A percentile compares a stretch with the other conserved stretches of the same genome.
These are phyloP conservation scores for Temnothorax curvispinosus DNA, from an alignment of 1,140 invertebrate genomes.

Conservation along the genomic window DNA sequence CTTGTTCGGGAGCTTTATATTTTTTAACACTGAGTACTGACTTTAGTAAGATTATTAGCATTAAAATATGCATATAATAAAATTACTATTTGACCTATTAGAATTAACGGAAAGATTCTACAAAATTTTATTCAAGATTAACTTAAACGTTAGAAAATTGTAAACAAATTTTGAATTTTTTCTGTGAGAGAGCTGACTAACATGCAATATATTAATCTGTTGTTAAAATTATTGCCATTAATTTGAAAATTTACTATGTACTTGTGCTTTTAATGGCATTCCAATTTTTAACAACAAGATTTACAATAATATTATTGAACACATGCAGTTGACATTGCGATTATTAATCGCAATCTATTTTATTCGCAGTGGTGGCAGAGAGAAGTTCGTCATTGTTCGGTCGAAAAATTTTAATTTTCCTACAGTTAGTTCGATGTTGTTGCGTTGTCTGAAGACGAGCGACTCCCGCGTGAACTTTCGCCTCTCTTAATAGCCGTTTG, in stretches of 20 bases:
- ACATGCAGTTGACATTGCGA: neutral
- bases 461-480: slow-evolving; percentile 40
- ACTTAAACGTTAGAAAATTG: neutral
- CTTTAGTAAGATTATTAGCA: neutral
- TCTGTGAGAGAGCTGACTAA: neutral
- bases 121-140: neutral
- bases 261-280: neutral
- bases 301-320: neutral
- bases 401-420: slow-evolving; percentile 30
- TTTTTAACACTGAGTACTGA: neutral
- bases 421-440: slow-evolving; percentile 27
- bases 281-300: neutral
- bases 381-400: slow-evolving; percentile 15
- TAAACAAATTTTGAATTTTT: neutral
- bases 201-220: neutral
- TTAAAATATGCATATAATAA: neutral
- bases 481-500: slow-evolving; percentile 59
- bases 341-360: slow-evolving; percentile 7
- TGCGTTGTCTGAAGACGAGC: slow-evolving; percentile 21
- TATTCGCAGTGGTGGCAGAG: neutral
- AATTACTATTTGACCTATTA: neutral
- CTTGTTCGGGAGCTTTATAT: neutral
- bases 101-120: neutral
- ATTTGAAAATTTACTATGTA: neutral
- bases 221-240: neutral